Evolutionary conservation across 2,888 invertebrate genomes (phyloP).

Genomic region (Melieria picta): DNA sequence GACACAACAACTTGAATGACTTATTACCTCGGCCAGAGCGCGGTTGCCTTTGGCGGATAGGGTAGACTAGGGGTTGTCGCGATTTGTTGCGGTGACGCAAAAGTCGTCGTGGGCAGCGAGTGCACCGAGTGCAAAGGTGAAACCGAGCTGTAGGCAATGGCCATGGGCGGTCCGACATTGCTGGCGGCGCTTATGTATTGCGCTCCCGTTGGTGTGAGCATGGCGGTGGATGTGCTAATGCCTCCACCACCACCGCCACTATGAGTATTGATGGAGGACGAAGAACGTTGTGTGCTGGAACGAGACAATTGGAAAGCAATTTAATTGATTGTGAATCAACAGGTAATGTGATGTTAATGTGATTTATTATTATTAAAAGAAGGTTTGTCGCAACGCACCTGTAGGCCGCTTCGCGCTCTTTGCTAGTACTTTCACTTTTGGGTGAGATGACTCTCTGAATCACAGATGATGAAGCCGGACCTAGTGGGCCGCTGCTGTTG

Average conservation of each 20-base stretch:
- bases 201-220: slow-evolving; percentile 15
- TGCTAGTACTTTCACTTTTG: slow-evolving; percentile 79
- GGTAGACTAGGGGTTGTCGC: slow-evolving; percentile 54
- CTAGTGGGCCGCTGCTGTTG: slow-evolving; percentile 38
- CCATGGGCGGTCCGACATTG: slow-evolving; percentile 34
- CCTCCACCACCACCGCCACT: slow-evolving; percentile 18
- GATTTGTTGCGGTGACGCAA: slow-evolving; percentile 40
- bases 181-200: slow-evolving; percentile 38
- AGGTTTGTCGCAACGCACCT: slow-evolving; percentile 30
- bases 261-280: slow-evolving; percentile 35
- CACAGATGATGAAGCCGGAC: slow-evolving; percentile 62
- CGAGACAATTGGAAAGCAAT: not conserved
- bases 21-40: slow-evolving; percentile 55
- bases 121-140: slow-evolving; percentile 33
- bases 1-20: not conserved
- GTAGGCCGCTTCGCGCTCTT: slow-evolving; percentile 78
- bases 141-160: slow-evolving; percentile 31
- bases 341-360: not conserved
- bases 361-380: not conserved
- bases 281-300: slow-evolving; percentile 31
- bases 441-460: slow-evolving; percentile 76
- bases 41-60: slow-evolving; percentile 58
- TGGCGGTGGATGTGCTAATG: not conserved
- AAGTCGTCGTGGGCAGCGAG: slow-evolving; percentile 46
- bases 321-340: not conserved